Conservation (phyloP, 2,888 invertebrate species). For the Mellilla xanthometata region DNA sequence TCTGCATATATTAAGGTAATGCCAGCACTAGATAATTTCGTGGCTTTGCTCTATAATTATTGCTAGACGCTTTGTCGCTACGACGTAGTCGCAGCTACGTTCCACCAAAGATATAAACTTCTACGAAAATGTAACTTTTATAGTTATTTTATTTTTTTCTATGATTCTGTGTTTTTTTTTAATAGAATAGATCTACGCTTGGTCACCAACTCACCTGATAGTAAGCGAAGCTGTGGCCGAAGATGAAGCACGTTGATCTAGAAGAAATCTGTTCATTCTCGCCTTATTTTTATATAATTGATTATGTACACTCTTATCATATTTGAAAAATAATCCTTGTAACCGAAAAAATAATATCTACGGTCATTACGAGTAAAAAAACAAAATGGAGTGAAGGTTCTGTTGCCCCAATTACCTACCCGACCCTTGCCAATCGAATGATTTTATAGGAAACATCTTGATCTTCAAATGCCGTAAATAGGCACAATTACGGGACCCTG, state of each 20-base stretch:
- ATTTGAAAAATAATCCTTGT: not conserved
- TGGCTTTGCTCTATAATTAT: slow-evolving; percentile 57
- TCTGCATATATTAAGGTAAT: slow-evolving; percentile 59
- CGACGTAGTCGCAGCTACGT: slow-evolving; percentile 28
- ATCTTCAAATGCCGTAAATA: not conserved
- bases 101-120: slow-evolving; percentile 1
- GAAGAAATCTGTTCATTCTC: no score
- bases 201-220: no score
- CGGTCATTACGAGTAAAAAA: slow-evolving; percentile 24
- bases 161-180: no score
- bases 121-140: no score
- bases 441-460: not conserved
- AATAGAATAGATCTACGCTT: no score
- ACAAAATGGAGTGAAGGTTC: not conserved
- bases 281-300: no score
- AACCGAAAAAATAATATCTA: not conserved
- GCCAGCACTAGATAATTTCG: slow-evolving; percentile 51
- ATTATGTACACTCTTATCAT: no score
- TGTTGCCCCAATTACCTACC: slow-evolving; percentile 5
- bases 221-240: no score
- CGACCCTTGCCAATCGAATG: slow-evolving; percentile 1
- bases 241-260: no score
- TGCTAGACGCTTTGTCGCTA: slow-evolving; percentile 33
- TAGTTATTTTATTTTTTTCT: no score
- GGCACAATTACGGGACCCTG: not conserved